These are phyloP conservation scores for Schizaphis graminum DNA, from an alignment of 2,888 invertebrate species.

Conservation along the genomic window DNA sequence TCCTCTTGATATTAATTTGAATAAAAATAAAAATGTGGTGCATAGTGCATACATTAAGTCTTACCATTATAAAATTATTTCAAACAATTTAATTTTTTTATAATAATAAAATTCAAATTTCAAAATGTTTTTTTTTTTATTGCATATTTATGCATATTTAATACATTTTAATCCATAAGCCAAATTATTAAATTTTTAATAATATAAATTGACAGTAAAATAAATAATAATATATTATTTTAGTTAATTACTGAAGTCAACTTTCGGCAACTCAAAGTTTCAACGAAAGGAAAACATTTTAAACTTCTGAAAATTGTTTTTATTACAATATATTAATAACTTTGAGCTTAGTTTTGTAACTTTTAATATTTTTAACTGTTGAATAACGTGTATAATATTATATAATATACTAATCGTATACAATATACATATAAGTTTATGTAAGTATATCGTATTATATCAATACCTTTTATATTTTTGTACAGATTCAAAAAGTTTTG, in stretches of 20 bases:
- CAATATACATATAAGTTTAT: not conserved
- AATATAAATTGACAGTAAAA: too few relatives aligned
- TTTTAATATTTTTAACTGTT: not conserved
- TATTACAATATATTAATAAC: not conserved
- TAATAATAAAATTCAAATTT: not conserved
- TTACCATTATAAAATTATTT: not conserved
- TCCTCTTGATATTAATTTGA: too few relatives aligned
- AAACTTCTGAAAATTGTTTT: not conserved
- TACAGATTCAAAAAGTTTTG: not conserved
- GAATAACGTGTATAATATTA: not conserved
- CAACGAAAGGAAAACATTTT: not conserved
- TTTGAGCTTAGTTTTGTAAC: not conserved
- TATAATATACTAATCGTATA: not conserved
- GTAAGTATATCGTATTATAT: not conserved
- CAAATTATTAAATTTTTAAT: too few relatives aligned
- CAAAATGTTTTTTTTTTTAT: not conserved
- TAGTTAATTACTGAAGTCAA: not conserved
- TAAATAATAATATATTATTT: too few relatives aligned
- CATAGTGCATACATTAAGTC: not conserved
- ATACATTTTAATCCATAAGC: not conserved
- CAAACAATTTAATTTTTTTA: not conserved
- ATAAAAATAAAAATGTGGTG: too few relatives aligned
- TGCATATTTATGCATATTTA: not conserved
- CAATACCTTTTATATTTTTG: not conserved
- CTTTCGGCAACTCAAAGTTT: not conserved